Base-by-base conservation (phyloP, 2,113 vertebrate species). In the Hippocampus mohnikei region DNA sequence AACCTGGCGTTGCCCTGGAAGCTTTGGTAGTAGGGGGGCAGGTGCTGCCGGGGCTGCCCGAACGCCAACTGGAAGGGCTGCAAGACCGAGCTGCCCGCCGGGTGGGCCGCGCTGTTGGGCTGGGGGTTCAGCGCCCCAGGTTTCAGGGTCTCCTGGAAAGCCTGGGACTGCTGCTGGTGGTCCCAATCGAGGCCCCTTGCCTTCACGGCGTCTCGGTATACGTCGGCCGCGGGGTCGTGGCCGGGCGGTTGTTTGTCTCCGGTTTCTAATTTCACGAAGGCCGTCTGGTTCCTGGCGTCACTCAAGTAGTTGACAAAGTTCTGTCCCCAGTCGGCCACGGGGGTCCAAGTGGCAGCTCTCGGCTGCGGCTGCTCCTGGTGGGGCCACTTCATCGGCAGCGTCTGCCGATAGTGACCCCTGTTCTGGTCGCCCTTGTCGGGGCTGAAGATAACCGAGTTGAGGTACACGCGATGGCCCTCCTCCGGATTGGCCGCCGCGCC, bases 51-150 rank as follows among this genome's bases (percentile, higher is more conserved):
- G 74, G 95, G 95, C 85, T 96, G 95, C 76, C 97, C 97, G 10
- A 99, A 99, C 0, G 97, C 97, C 88, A 98, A 73, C 85, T 98
- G 97, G 85, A 99, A 99, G 71, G 97, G 93, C 75, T 99, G 96
- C 80, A 99, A 59, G 0, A 97, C 94, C 1, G 96, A 93, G 37
- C 84, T 89, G n/a, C 85, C 89, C 7, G 87, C 87, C 3, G 82
- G 76, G 21, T 81, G 87, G 13, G 89, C 78, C 0, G 71, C 25
- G 48, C 71, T 64, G 66, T 89, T 91, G 52, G 89, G 91, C 70
- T 90, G 91, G 33, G 85, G 20, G 73, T 88, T 93, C 56, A 91
- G 81, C 3, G 74, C 75, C 8, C 86, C 90, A 0, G 92, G 85
- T 68, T 91, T 93, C 69, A 96, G 93, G 25, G 90, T 90, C 70